Evolutionary conservation across 2,797 vertebrate species (phyloP).

Genomic region (Masticophis lateralis): DNA sequence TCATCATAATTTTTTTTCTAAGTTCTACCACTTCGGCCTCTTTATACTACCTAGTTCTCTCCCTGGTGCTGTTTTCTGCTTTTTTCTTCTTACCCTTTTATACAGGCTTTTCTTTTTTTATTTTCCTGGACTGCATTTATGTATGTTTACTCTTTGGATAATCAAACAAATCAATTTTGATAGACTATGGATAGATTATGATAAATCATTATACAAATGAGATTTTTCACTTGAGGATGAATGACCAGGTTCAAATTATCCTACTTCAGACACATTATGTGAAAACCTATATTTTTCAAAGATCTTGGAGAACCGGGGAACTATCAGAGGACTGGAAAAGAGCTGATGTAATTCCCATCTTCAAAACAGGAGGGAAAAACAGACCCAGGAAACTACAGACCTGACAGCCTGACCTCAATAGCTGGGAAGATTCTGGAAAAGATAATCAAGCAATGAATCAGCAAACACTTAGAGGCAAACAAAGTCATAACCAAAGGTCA

Average conservation of each 20-base stretch:
- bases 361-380: no score
- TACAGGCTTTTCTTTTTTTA: not conserved
- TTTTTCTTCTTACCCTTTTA: not conserved
- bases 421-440: no score
- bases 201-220: not conserved
- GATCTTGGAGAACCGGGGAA: no score
- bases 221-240: not conserved
- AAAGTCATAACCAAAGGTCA: no score
- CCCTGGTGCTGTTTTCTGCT: not conserved
- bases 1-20: not conserved
- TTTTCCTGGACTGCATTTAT: not conserved
- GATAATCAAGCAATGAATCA: no score
- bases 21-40: not conserved
- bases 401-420: no score
- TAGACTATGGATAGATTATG: not conserved
- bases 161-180: not conserved
- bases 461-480: no score
- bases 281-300: not conserved
- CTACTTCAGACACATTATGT: not conserved
- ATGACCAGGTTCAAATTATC: not conserved
- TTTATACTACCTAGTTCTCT: not conserved
- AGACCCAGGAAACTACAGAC: no score
- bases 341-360: no score
- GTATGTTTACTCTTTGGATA: not conserved
- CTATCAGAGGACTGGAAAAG: no score